Percentiles rank a stretch among this genome's conserved stretches.
Conservation (phyloP, 37 sponge, comb jelly and placozoan genomes). For the Halichondria panicea region DNA sequence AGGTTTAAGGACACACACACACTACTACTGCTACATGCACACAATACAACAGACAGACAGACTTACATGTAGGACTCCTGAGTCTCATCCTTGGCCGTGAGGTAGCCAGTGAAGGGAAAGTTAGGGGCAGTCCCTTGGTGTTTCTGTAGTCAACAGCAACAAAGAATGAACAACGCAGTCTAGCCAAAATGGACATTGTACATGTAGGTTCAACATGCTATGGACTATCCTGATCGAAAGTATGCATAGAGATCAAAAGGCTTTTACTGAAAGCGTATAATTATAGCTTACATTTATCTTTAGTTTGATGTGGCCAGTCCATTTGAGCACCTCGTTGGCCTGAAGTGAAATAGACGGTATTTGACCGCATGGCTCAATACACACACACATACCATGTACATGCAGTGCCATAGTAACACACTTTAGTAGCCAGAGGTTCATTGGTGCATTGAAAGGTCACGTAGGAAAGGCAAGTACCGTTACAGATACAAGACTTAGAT, state of each 20-base stretch:
- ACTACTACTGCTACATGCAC: neutral
- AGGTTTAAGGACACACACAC: neutral
- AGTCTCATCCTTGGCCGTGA: conserved; percentile 46
- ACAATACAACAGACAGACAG: too few species aligned
- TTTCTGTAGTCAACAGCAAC: conserved; percentile 6
- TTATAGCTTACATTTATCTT: conserved; percentile 40
- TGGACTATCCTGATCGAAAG: neutral
- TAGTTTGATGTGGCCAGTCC: conserved; percentile 62
- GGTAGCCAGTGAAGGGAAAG: conserved; percentile 30
- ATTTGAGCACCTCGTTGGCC: conserved; percentile 70
- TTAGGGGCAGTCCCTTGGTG: neutral
- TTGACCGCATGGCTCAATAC: too few species aligned
- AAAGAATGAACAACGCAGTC: neutral
- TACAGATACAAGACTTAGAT: too few species aligned
- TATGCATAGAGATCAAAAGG: too few species aligned
- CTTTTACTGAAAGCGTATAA: too few species aligned
- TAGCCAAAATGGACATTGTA: neutral
- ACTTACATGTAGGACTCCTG: conserved; percentile 41
- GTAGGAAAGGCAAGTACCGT: too few species aligned
- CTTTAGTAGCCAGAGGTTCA: too few species aligned
- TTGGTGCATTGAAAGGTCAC: too few species aligned
- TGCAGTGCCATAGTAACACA: too few species aligned
- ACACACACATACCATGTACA: too few species aligned
- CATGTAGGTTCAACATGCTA: neutral
- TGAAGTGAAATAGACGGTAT: too few species aligned